Base-by-base conservation (phyloP, 2,888 invertebrate species). In the Euspilapteryx auroguttella region DNA sequence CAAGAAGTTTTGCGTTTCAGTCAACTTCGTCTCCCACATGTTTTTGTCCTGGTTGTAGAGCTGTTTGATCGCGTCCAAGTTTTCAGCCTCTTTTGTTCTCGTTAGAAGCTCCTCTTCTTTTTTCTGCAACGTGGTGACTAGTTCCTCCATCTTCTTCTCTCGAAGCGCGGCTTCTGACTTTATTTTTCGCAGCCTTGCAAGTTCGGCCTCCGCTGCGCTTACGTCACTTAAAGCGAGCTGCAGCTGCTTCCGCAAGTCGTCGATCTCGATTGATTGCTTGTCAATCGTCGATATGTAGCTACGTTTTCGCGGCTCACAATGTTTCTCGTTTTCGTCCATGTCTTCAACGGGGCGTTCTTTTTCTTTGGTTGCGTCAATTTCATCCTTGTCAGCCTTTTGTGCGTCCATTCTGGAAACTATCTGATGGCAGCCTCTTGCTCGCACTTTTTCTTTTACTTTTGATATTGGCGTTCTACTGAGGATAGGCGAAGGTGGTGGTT, bases 91-190 rank as follows among this genome's bases (percentile, higher is more conserved):
- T 47, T 82, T 81, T 15, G 86, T 82, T 48, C 85, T 78, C 37
- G 83, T 71, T 34, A 82, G 83, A 30, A 88, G 57, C 57, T 90
- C 87, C 39, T 85, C 83, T 49, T 91, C 89, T 34, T 85, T 87
- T 44, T 83, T 81, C 48, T 91, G 86, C 32, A 91, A 65, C n/a
- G 83, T 81, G 24, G 78, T 79, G 23, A 91, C 78, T 36, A 91
- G 63, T 41, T 91, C 89, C 39, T 90, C 87, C 69, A 90, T 83
- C 50, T 85, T 82, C 42, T 83, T 82, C 48, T 89, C 89, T 36
- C 85, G 78, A 35, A 82, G 68, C 27, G 82, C 78, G 27, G 87
- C 83, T 42, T 89, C 89, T 14, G 80, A 71, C 55, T 85, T 84
- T 24, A 84, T 56, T 53, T 85, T 85, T 25, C 86, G 81, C 34